Conservation (phyloP, 2,888 invertebrate genomes). For the Therioaphis trifolii region DNA sequence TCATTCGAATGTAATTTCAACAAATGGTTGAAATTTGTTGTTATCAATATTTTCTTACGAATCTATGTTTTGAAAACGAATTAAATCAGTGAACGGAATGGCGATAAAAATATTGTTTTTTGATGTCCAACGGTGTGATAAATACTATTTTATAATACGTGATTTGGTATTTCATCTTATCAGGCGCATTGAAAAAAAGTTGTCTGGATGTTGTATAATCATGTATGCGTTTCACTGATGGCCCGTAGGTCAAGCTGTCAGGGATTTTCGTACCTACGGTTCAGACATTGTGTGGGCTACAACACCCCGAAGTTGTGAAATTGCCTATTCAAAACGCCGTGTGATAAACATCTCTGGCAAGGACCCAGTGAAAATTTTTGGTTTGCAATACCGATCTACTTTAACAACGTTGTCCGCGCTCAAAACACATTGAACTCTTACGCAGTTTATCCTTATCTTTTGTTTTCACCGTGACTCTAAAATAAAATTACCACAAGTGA, state of each 20-base stretch:
- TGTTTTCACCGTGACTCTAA: background rate
- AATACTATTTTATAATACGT: background rate
- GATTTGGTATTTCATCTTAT: background rate
- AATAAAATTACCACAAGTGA: background rate
- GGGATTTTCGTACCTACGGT: background rate
- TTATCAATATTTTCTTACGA: no score
- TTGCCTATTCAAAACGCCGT: conserved; percentile 16
- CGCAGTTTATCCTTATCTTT: background rate
- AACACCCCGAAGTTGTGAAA: conserved; percentile 1
- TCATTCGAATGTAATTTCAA: background rate
- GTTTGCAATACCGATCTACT: background rate
- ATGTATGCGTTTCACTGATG: background rate
- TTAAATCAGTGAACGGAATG: background rate
- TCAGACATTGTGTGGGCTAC: background rate
- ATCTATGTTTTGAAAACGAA: no score
- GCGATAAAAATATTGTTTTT: background rate
- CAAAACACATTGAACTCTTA: background rate
- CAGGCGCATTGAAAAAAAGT: background rate
- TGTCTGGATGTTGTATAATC: background rate
- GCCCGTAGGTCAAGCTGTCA: background rate
- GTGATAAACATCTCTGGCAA: conserved; percentile 16
- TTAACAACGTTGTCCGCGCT: conserved; percentile 26
- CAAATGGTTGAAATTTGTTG: background rate
- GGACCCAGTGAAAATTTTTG: background rate
- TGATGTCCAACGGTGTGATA: background rate